Base-by-base conservation (phyloP, 1,140 invertebrate species). In the Halictus rubicundus region DNA sequence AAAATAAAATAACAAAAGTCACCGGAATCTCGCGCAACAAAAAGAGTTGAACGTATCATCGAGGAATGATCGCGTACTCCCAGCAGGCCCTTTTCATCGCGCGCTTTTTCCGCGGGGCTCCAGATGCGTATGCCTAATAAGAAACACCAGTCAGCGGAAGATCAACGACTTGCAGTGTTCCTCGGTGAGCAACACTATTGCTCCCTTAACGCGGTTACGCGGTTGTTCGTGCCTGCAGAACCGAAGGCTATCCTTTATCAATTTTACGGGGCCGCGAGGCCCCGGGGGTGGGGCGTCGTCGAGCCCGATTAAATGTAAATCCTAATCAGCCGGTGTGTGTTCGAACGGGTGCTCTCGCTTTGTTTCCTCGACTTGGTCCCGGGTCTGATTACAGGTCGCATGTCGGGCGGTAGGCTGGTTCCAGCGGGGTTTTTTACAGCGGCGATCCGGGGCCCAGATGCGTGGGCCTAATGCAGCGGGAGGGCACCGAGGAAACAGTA, bases 401-500 rank as follows among this genome's bases (percentile, higher is more conserved):
- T 64, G 52, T 65, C 61, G 52, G 49, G 49, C 42, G 57, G 63
- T 8, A 21, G 49, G 23, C 27, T 8, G 23, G n/a, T 60, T 39
- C 37, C 39, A n/a, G 32, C 19, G 3, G 32, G 32, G 60, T 68
- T 68, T 83, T 83, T 81, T 60, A 54, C 23, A 14, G 14, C 21
- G 6, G 7, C 60, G 37, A 52, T 16, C n/a, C 37, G 25, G 66
- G 57, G 42, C 9, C 78, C 83, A 84, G 78, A 85, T 80, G 82
- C 69, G 77, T 71, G 71, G 59, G 63, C 61, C 80, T 63, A 63
- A 82, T 77, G 71, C 66, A 46, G 42, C 73, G 61, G 61, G 42
- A 10, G 63, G 42, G 42, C 37, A 61, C 66, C 25, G 57, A 19
- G 78, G 75, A 81, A 84, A 85, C 78, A 84, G 78, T 78, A 74